Evolutionary conservation across 2,888 invertebrate genomes (phyloP).

Genomic region (Pediacus dermestoides): DNA sequence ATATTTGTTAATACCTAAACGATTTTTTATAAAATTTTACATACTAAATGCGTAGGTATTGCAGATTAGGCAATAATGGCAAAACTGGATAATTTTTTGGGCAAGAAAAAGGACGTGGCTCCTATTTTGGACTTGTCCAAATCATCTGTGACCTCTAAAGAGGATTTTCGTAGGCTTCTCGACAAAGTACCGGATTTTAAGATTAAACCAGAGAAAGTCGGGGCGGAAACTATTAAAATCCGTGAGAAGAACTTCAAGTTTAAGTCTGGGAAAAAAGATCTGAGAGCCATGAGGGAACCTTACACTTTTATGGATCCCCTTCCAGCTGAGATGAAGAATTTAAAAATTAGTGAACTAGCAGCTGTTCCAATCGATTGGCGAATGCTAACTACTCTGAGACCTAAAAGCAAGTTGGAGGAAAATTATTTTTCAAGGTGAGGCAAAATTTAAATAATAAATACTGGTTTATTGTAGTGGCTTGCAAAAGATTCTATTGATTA

Average conservation of each 20-base stretch:
- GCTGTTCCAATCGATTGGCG: conserved; percentile 88
- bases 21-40: too few relatives aligned
- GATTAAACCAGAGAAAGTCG: conserved; percentile 81
- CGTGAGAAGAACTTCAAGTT: conserved; percentile 73
- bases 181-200: conserved; percentile 89
- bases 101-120: conserved; percentile 80
- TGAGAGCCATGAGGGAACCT: conserved; percentile 61
- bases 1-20: too few relatives aligned
- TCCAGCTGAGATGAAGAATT: conserved; percentile 74
- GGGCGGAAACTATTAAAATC: conserved; percentile 72
- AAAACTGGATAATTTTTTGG: conserved; percentile 77
- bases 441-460: too few relatives aligned
- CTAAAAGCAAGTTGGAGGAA: conserved; percentile 79
- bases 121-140: conserved; percentile 82
- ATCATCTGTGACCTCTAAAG: conserved; percentile 70
- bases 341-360: conserved; percentile 74
- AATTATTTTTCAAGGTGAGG: conserved; percentile 76
- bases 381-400: conserved; percentile 85
- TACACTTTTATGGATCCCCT: conserved; percentile 73
- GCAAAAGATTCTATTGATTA: too few relatives aligned
- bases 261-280: conserved; percentile 69
- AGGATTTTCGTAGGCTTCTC: conserved; percentile 77
- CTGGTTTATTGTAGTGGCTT: too few relatives aligned
- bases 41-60: too few relatives aligned
- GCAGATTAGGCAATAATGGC: too few relatives aligned